Conservation (phyloP, 2,888 invertebrate genomes). For the Andrena flavipes region DNA sequence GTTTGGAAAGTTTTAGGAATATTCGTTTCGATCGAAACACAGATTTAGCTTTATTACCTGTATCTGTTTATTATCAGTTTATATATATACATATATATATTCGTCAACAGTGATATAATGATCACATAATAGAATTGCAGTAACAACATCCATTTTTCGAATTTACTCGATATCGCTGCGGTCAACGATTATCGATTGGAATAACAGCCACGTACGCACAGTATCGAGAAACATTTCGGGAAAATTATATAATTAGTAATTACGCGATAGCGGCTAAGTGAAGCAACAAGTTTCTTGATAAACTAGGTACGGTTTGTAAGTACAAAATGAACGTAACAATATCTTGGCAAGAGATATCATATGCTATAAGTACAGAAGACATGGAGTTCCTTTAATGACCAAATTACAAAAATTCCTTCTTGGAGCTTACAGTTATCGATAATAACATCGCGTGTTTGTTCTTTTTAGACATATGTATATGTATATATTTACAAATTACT, state of each 20-base stretch:
- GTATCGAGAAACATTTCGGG: conserved; percentile 38
- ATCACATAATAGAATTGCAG: conserved; percentile 71
- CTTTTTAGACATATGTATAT: conserved; percentile 47
- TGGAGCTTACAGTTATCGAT: conserved; percentile 54
- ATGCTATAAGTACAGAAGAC: conserved; percentile 57
- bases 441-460: conserved; percentile 42
- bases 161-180: conserved; percentile 47
- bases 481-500: conserved; percentile 68
- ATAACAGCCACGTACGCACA: conserved; percentile 60
- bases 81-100: conserved; percentile 48
- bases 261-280: conserved; percentile 13
- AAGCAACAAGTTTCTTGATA: conserved; percentile 21
- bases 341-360: conserved; percentile 61
- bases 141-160: conserved; percentile 72
- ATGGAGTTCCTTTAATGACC: conserved; percentile 47
- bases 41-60: conserved; percentile 55
- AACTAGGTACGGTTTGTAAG: conserved; percentile 21
- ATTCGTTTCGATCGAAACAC: background rate
- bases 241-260: conserved; percentile 26
- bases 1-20: background rate
- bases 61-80: conserved; percentile 75
- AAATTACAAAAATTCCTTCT: conserved; percentile 41
- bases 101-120: conserved; percentile 77
- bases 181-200: conserved; percentile 49
- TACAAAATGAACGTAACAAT: conserved; percentile 29